Evolutionary conservation across 2,888 invertebrate species (phyloP).

Genomic region (Synanthedon myopaeformis): DNA sequence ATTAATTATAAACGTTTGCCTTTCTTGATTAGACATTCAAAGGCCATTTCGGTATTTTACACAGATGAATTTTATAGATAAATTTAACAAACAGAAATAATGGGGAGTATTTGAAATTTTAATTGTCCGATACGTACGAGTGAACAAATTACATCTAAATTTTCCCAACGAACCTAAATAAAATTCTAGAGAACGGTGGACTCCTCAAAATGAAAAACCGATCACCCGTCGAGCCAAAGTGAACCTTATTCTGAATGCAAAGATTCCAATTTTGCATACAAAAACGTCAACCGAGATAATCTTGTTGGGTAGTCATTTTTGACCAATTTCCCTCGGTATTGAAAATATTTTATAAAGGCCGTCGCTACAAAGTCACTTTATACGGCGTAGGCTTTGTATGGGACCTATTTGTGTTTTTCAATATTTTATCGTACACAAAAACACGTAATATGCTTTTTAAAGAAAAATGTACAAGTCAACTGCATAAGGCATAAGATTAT

Average conservation of each 20-base stretch:
- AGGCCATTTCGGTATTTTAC: too few relatives aligned
- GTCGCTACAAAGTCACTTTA: constrained; percentile 30
- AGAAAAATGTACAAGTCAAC: too few relatives aligned
- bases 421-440: too few relatives aligned
- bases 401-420: not conserved
- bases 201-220: constrained; percentile 21
- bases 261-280: constrained; percentile 15
- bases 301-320: constrained; percentile 52
- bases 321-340: constrained; percentile 54
- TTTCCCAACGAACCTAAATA: constrained; percentile 7
- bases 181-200: constrained; percentile 8
- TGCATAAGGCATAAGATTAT: too few relatives aligned
- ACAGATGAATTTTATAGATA: too few relatives aligned
- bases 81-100: too few relatives aligned
- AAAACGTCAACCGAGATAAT: constrained; percentile 30
- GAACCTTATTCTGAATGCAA: constrained; percentile 16
- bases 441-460: too few relatives aligned
- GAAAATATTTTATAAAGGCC: constrained; percentile 49
- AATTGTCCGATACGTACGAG: not conserved
- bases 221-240: constrained; percentile 19
- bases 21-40: too few relatives aligned
- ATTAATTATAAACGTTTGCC: too few relatives aligned
- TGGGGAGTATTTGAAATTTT: not conserved
- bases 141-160: constrained; percentile 7
- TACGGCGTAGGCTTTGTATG: constrained; percentile 1